A percentile compares a stretch with the other conserved stretches of the same genome.
Evolutionary conservation across 2,797 vertebrate genomes (phyloP).

Genomic region (Lerista edwardsae): DNA sequence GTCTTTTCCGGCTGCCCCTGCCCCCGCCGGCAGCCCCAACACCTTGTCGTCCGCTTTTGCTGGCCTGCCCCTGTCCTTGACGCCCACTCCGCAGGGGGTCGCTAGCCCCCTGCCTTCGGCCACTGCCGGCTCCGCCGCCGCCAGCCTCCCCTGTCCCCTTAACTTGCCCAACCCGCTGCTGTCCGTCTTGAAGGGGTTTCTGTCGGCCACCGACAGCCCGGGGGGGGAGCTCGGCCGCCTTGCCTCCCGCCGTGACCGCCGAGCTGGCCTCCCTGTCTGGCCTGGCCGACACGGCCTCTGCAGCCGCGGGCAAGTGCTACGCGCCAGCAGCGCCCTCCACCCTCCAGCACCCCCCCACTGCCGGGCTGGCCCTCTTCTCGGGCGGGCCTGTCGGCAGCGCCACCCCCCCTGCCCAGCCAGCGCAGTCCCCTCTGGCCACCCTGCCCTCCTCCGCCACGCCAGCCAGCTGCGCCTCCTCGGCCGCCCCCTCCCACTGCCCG

Average conservation of each 20-base stretch:
- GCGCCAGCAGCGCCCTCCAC: constrained; percentile 82
- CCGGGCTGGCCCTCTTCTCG: constrained; percentile 77
- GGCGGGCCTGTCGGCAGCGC: constrained; percentile 66
- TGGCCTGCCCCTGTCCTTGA: constrained; percentile 75
- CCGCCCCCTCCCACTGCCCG: constrained; percentile 67
- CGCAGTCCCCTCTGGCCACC: constrained; percentile 68
- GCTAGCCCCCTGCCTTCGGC: constrained; percentile 71
- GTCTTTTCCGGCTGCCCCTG: constrained; percentile 79
- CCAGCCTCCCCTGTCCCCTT: constrained; percentile 77
- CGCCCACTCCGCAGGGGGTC: constrained; percentile 77
- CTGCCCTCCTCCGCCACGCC: constrained; percentile 49
- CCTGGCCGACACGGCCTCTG: constrained; percentile 70
- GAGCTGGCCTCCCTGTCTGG: constrained; percentile 81
- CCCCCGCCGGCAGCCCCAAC: constrained; percentile 68
- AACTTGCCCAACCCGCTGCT: constrained; percentile 77
- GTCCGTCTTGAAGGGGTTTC: constrained; percentile 83
- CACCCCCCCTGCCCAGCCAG: constrained; percentile 62
- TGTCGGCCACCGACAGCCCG: constrained; percentile 79
- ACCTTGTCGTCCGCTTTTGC: constrained; percentile 77
- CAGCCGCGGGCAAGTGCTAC: constrained; percentile 88
- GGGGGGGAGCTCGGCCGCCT: constrained; percentile 78
- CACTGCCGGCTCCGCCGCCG: constrained; percentile 74
- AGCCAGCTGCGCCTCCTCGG: constrained; percentile 68
- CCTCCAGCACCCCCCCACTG: constrained; percentile 79
- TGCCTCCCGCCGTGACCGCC: constrained; percentile 74